A percentile compares a stretch with the other conserved stretches of the same genome.
phyloP scores from a whole-genome alignment of 2,113 vertebrate genomes.

The Chlamydotis undulata region DNA sequence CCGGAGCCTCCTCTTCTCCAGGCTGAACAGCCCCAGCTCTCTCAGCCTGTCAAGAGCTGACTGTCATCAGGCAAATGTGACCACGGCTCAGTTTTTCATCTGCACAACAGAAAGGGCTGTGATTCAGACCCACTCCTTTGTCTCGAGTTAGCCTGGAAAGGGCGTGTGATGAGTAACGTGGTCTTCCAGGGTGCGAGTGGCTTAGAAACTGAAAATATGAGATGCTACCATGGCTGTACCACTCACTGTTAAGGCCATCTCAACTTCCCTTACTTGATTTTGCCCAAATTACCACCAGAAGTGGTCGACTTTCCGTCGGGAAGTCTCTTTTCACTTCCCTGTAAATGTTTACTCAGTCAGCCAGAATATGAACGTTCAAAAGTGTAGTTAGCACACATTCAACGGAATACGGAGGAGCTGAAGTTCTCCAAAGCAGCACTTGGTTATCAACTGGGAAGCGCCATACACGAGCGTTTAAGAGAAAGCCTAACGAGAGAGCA shows the following conservation, averaged over 20 bases:
- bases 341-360: not conserved
- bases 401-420: not conserved
- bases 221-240: accelerated
- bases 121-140: not conserved
- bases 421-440: not conserved
- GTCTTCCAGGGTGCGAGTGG: not conserved
- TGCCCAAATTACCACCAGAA: not conserved
- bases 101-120: accelerated
- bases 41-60: not conserved
- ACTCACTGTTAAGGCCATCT: no score
- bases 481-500: not conserved
- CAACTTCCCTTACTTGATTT: not conserved
- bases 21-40: no score
- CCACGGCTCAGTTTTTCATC: not conserved
- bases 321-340: not conserved
- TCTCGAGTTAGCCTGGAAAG: not conserved
- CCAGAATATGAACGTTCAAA: not conserved
- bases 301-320: not conserved
- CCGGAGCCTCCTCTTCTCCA: no score
- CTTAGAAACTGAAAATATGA: not conserved
- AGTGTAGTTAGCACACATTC: not conserved
- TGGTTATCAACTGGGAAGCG: not conserved
- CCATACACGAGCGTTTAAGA: not conserved
- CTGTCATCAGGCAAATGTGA: not conserved
- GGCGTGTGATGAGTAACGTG: accelerated